Percentiles rank a stretch among this genome's conserved stretches.
phyloP scores from a whole-genome alignment of 2,888 invertebrate genomes.

The Dicyrtomina minuta region DNA sequence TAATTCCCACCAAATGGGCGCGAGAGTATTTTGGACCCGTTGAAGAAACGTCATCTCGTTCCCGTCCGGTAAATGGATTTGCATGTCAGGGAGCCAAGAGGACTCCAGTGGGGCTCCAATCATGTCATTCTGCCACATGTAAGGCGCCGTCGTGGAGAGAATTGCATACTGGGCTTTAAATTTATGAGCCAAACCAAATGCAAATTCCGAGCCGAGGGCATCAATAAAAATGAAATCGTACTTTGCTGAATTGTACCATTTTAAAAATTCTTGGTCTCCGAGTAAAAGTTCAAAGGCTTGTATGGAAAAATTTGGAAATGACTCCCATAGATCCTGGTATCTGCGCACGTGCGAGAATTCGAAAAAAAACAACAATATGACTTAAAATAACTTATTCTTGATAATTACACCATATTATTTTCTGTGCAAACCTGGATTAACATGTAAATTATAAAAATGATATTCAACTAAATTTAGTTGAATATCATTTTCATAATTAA shows the following conservation, averaged over 20 bases:
- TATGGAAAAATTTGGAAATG: neutral
- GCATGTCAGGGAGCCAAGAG: slow-evolving; percentile 44
- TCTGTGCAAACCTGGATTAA: too few species aligned
- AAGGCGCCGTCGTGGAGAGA: slow-evolving; percentile 37
- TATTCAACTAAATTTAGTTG: too few species aligned
- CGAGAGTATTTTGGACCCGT: slow-evolving; percentile 34
- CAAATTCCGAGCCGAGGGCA: slow-evolving; percentile 39
- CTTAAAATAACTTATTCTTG: too few species aligned
- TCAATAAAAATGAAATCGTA: slow-evolving; percentile 47
- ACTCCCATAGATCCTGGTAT: neutral
- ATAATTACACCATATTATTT: too few species aligned
- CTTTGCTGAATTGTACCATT: slow-evolving; percentile 30
- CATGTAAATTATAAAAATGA: too few species aligned
- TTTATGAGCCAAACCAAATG: slow-evolving; percentile 37
- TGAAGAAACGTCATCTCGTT: slow-evolving; percentile 35
- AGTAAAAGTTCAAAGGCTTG: neutral
- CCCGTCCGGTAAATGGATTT: slow-evolving; percentile 6
- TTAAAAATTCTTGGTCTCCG: slow-evolving; percentile 8
- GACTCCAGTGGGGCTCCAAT: slow-evolving; percentile 40
- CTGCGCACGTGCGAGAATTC: too few species aligned
- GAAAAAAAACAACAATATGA: too few species aligned
- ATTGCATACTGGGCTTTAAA: slow-evolving; percentile 40
- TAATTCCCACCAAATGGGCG: slow-evolving; percentile 35
- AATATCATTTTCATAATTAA: too few species aligned
- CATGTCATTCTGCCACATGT: slow-evolving; percentile 38